Base-by-base conservation (phyloP, 2,113 vertebrate species). In the Lampris megalopsis region DNA sequence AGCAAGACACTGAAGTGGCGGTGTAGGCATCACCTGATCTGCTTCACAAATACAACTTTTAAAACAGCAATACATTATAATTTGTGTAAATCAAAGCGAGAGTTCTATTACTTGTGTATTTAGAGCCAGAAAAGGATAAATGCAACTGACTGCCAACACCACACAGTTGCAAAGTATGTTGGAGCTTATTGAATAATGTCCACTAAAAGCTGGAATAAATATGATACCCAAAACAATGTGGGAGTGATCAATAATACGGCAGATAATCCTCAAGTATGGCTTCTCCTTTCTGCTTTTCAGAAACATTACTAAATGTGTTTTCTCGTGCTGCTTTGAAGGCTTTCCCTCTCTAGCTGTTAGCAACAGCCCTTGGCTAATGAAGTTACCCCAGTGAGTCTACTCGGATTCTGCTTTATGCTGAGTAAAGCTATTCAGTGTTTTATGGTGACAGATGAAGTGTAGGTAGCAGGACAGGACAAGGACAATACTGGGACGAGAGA, bases 1-100 rank as follows among this genome's bases (percentile, higher is more conserved):
- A 69, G 83, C 76, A 63, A 63, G 36, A 77, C 5, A 45, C 65
- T 66, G 50, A 82, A 75, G 65, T 50, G 40, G 66, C 1, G 40
- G 38, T 58, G 36, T 38, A 59, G 9, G 50, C 43, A 65, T 13
- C 24, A 11, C 63, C 63, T 35, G 10, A 11, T 65, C 43, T 57
- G 8, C 11, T 11, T 35, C 13, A 10, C 42, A 54, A 54, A n/a
- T 50, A 48, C 45, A 83, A 13, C 36, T 0, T 63, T 8, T 41
- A 38, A 9, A 24, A 24, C 24, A 24, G 43, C 4, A 5, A 45
- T 45, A 45, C 43, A 45, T 5, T 45, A 4, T 5, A 45, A 45
- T 2, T 4, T 45, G 1, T 45, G 43, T 5, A 4, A 45, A 7
- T 7, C 43, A 45, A 4, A 45, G 43, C 4, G 43, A 47, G 58